phyloP scores from a whole-genome alignment of 2,888 invertebrate species.

The Slavum lentiscoides region DNA sequence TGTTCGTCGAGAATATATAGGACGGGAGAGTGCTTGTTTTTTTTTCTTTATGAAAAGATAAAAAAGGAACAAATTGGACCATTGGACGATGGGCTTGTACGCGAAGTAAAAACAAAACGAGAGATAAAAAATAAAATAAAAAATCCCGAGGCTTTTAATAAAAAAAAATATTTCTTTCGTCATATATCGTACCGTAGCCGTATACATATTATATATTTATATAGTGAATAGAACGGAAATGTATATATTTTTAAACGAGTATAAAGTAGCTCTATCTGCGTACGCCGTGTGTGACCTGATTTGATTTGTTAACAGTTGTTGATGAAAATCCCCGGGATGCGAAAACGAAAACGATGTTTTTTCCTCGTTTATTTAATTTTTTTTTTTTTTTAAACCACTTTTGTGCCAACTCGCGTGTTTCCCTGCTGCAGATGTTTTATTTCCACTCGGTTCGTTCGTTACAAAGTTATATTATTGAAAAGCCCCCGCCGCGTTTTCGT shows the following conservation, averaged over 20 bases:
- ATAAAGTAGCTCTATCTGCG: neutral
- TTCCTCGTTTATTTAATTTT: too few species aligned
- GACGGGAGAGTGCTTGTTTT: constrained; percentile 1
- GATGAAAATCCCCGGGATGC: neutral
- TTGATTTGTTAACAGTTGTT: constrained; percentile 1
- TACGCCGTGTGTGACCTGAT: neutral
- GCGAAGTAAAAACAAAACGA: neutral
- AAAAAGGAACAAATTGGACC: constrained; percentile 2
- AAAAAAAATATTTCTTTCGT: too few species aligned
- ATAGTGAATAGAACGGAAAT: neutral
- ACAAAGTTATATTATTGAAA: too few species aligned
- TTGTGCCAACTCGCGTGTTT: too few species aligned
- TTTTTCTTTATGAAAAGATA: neutral
- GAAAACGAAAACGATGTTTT: neutral
- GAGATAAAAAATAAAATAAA: neutral
- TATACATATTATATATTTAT: too few species aligned
- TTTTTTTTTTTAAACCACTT: neutral
- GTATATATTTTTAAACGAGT: neutral
- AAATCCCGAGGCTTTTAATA: too few species aligned
- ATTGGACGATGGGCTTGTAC: too few species aligned
- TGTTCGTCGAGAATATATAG: neutral
- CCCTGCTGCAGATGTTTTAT: too few species aligned
- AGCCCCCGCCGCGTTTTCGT: too few species aligned
- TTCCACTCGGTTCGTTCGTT: too few species aligned
- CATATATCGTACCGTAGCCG: too few species aligned